Evolutionary conservation across 2,113 vertebrate genomes (phyloP).

Genomic region (Gulo gulo): DNA sequence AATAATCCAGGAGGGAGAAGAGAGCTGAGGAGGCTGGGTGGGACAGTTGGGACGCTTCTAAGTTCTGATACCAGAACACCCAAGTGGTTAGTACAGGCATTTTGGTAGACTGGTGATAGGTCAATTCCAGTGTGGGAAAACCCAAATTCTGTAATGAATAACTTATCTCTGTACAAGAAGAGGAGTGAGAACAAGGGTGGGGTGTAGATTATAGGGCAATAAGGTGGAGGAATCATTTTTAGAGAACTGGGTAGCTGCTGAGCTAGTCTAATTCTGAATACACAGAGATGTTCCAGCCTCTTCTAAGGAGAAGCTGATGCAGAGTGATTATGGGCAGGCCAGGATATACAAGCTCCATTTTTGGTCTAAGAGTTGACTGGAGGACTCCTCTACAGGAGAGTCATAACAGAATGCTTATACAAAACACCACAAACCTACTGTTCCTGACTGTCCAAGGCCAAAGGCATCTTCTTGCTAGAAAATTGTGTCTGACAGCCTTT

Average conservation of each 20-base stretch:
- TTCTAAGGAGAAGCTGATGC: not conserved
- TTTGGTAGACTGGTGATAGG: slow-evolving; percentile 9
- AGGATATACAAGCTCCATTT: not conserved
- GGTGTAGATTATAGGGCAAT: not conserved
- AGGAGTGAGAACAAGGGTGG: not conserved
- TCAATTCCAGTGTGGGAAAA: slow-evolving; percentile 43
- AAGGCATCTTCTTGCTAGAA: not conserved
- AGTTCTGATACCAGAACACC: slow-evolving; percentile 70
- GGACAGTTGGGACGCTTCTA: slow-evolving; percentile 48
- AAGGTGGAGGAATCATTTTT: slow-evolving; percentile 36
- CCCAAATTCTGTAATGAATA: slow-evolving; percentile 32
- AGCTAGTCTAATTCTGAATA: slow-evolving; percentile 23
- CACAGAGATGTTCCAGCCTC: not conserved
- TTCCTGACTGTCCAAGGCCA: not conserved
- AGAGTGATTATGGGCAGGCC: not conserved
- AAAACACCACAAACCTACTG: slow-evolving; percentile 28
- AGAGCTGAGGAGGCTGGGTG: slow-evolving; percentile 63
- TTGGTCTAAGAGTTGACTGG: not conserved
- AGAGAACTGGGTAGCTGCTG: not conserved
- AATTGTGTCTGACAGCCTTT: not conserved
- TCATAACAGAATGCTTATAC: not conserved
- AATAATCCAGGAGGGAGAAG: slow-evolving; percentile 44
- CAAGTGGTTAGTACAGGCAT: slow-evolving; percentile 63
- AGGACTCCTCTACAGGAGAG: not conserved
- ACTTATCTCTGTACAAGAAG: slow-evolving; percentile 1